A percentile compares a stretch with the other conserved stretches of the same genome.
Evolutionary conservation across 1,140 invertebrate species (phyloP).

Genomic region (Euura lappo): DNA sequence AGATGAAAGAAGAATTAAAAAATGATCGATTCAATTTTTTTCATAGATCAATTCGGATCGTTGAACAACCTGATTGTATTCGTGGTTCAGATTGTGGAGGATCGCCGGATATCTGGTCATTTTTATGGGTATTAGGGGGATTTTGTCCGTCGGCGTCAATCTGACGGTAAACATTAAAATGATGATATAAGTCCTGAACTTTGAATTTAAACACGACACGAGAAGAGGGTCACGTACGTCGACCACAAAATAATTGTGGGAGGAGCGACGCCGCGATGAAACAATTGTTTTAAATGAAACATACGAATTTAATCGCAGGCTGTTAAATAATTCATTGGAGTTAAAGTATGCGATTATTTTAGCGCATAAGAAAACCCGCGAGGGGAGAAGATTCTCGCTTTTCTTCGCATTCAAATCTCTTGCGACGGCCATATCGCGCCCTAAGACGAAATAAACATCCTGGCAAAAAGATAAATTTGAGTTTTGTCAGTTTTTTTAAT

Average conservation of each 20-base stretch:
- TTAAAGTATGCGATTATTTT: background rate
- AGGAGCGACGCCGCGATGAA: background rate
- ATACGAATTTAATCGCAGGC: background rate
- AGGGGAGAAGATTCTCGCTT: slow-evolving; percentile 51
- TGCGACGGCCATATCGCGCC: background rate
- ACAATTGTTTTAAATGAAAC: background rate
- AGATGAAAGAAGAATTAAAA: no score
- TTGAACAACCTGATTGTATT: no score
- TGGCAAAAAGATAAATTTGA: background rate
- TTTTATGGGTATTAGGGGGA: background rate
- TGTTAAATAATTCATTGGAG: background rate
- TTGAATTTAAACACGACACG: slow-evolving; percentile 7
- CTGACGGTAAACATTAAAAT: slow-evolving; percentile 2
- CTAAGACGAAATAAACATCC: background rate
- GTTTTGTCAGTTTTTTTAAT: no score
- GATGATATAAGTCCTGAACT: background rate
- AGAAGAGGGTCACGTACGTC: background rate
- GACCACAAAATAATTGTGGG: background rate
- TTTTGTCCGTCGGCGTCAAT: background rate
- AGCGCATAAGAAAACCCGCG: background rate
- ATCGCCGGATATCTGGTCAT: no score
- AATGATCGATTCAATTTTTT: no score
- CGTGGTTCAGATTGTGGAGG: no score
- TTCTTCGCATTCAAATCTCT: slow-evolving; percentile 60
- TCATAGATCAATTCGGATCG: no score